Evolutionary conservation across 2,113 vertebrate genomes (phyloP).

Genomic region (Gasterosteus aculeatus): DNA sequence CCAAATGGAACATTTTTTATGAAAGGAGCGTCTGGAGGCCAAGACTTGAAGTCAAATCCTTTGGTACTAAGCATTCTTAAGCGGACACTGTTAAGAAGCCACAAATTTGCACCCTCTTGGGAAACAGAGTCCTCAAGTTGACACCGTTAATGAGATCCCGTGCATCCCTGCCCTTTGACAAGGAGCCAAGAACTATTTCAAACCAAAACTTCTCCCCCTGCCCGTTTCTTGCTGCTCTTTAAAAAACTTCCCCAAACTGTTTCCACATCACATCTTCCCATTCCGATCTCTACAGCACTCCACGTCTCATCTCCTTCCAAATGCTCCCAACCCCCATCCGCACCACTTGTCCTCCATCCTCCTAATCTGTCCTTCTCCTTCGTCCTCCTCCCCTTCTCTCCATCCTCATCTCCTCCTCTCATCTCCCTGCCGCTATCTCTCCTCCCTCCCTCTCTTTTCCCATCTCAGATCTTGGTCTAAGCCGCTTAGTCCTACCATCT

Average conservation of each 20-base stretch:
- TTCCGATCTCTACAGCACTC: constrained; percentile 48
- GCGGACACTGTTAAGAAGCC: constrained; percentile 44
- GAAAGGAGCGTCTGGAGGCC: constrained; percentile 54
- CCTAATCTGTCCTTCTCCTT: constrained; percentile 63
- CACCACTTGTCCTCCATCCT: constrained; percentile 54
- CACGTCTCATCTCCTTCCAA: constrained; percentile 64
- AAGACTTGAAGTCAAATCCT: constrained; percentile 51
- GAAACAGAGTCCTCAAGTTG: constrained; percentile 64
- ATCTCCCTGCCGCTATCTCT: constrained; percentile 66
- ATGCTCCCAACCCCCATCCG: constrained; percentile 44
- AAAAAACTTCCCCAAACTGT: constrained; percentile 56
- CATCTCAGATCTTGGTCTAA: constrained; percentile 75
- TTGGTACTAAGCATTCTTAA: constrained; percentile 48
- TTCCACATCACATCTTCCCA: constrained; percentile 59
- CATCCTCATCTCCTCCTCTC: constrained; percentile 66
- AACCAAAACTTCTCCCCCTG: constrained; percentile 50
- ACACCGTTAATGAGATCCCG: constrained; percentile 61
- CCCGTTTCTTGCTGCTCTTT: constrained; percentile 33
- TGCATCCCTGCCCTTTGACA: constrained; percentile 65
- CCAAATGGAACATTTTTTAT: constrained; percentile 40
- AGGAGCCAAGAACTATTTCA: constrained; percentile 65
- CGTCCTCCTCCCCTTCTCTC: constrained; percentile 49
- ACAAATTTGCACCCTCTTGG: constrained; percentile 53
- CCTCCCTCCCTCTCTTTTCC: constrained; percentile 58
- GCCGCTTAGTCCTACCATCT: constrained; percentile 81